Conservation (phyloP, 2,888 invertebrate genomes). For the Apamea sordens region DNA sequence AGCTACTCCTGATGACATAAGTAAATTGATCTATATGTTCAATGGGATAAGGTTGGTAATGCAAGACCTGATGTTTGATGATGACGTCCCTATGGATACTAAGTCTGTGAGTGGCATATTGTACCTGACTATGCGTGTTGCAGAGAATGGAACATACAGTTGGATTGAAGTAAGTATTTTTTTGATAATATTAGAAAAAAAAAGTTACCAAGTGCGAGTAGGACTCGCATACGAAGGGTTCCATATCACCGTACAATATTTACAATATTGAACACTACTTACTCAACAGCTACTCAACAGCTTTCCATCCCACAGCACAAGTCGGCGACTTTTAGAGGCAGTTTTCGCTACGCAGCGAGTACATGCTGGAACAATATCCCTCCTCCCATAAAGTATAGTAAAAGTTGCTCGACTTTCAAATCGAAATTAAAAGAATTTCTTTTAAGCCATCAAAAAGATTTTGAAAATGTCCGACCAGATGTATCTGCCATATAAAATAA, state of each 20-base stretch:
- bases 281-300: no score
- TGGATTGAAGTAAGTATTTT: conserved; percentile 79
- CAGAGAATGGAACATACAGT: conserved; percentile 75
- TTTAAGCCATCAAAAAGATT: no score
- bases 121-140: conserved; percentile 85
- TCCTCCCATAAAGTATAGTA: no score
- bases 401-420: no score
- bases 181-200: background rate
- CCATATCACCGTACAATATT: background rate
- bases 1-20: conserved; percentile 59
- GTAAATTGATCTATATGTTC: conserved; percentile 67
- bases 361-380: no score
- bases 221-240: background rate
- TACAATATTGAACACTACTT: background rate
- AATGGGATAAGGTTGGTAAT: conserved; percentile 68
- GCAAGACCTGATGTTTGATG: conserved; percentile 80
- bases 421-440: no score
- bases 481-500: no score
- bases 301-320: no score
- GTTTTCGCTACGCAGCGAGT: no score
- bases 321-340: no score
- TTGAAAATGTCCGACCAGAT: no score
- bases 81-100: conserved; percentile 91
- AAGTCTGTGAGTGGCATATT: conserved; percentile 91
- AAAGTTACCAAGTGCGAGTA: background rate